Conservation (phyloP, 2,888 invertebrate genomes). For the Herminia tarsipennalis region DNA sequence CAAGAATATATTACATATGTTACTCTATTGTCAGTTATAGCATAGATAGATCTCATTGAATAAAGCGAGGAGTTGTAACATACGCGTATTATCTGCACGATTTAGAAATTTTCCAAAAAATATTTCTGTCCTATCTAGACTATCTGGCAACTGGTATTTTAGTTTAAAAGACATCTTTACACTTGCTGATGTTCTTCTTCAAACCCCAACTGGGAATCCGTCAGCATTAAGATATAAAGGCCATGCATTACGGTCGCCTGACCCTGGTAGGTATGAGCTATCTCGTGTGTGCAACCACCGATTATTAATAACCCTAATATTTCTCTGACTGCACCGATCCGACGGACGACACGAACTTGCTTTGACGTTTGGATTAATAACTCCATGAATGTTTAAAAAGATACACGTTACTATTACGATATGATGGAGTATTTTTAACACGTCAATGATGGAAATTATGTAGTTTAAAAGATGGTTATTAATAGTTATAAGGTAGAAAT, state of each 20-base stretch:
- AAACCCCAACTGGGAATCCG: conserved; percentile 29
- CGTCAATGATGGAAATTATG: too few relatives aligned
- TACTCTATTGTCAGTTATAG: too few relatives aligned
- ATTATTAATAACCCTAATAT: conserved; percentile 80
- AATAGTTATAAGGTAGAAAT: too few relatives aligned
- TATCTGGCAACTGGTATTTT: too few relatives aligned
- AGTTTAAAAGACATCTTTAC: too few relatives aligned
- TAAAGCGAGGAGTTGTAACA: too few relatives aligned
- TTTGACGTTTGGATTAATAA: conserved; percentile 68
- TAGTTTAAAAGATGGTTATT: too few relatives aligned
- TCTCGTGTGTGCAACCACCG: conserved; percentile 74
- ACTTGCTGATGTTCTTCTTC: background rate
- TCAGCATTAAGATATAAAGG: conserved; percentile 44
- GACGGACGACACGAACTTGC: conserved; percentile 73
- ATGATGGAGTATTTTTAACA: conserved; percentile 9
- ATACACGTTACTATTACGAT: conserved; percentile 21
- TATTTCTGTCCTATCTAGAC: too few relatives aligned
- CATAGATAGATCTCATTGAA: too few relatives aligned
- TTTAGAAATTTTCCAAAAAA: too few relatives aligned
- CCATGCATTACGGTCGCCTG: conserved; percentile 69
- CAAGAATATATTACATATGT: too few relatives aligned
- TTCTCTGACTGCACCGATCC: conserved; percentile 66
- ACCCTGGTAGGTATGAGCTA: conserved; percentile 58
- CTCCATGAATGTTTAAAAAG: conserved; percentile 56
- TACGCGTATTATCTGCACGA: too few relatives aligned